Evolutionary conservation across 2,888 invertebrate genomes (phyloP), one percentile per base, ranked within the genome.

Genomic region (Marronus borbonicus): DNA sequence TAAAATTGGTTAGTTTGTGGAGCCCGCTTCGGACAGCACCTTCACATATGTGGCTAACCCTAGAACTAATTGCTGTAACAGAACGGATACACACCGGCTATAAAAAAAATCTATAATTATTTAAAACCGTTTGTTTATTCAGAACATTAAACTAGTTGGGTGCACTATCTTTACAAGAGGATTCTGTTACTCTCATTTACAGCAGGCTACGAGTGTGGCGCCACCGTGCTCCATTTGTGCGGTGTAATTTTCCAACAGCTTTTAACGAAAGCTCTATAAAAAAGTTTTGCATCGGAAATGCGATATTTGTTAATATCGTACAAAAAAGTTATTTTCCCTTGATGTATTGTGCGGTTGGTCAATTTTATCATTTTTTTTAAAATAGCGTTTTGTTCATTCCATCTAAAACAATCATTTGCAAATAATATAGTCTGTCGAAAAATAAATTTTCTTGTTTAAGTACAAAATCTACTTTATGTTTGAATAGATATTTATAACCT

Each of bases 31-130:
- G 80, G 76, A 58, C 62, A 65, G 78, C 66, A 62, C 78, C 80
- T 79, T 60, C 76, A 75, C 76, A 76, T 64, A 69, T 82, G 83
- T 80, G 83, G 82, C 83, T 82, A 82, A 83, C 83, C 83, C 79
- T 81, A 72, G 75, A 81, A 83, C 83, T 83, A 83, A 83, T 83
- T 83, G 74, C 78, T 66, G 24, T 66, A 66, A 78, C 70, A 64
- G 68, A 64, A 69, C 78, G 72, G 72, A 74, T 74, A 74, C 72
- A 58, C 55, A 60, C 72, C 72, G 77, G 39, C 77, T 52, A 72
- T 77, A 77, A 77, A 77, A 17, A 44, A 77, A 77, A 77, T 77
- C 64, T 77, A 70, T 77, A 77, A 77, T 77, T 77, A 77, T 77
- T 77, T 77, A 77, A 76, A 77, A 72, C 77, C 77, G 64, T 77